Evolutionary conservation across 2,113 vertebrate species (phyloP).

Genomic region (Riparia riparia): DNA sequence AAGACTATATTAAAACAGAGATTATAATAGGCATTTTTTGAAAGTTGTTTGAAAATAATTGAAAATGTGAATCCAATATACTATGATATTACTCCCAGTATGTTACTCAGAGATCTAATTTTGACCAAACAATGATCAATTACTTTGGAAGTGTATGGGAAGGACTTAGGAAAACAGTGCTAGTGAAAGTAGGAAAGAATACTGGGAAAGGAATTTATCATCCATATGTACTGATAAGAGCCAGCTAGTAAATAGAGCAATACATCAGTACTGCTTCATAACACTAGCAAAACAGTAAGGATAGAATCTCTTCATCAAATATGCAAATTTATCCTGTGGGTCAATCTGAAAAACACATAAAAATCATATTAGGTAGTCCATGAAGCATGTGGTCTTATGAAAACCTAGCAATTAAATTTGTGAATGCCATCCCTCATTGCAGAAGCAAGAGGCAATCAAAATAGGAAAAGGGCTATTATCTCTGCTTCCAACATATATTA

Average conservation of each 20-base stretch:
- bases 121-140: neutral
- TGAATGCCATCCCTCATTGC: neutral
- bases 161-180: neutral
- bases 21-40: neutral
- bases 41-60: neutral
- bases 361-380: neutral
- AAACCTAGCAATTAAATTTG: neutral
- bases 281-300: neutral
- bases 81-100: neutral
- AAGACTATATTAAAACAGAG: neutral
- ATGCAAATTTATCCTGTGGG: neutral
- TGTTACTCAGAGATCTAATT: neutral
- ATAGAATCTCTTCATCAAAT: neutral
- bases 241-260: neutral
- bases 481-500: neutral
- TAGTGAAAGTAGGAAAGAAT: neutral
- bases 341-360: neutral
- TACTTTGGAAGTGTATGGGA: neutral
- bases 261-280: neutral
- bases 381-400: neutral
- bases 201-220: neutral
- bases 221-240: neutral
- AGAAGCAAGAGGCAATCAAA: neutral
- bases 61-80: neutral
- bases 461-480: neutral